Percentiles rank a stretch among this genome's conserved stretches.
phyloP scores from a whole-genome alignment of 2,888 invertebrate species.

The Biston stratarius region DNA sequence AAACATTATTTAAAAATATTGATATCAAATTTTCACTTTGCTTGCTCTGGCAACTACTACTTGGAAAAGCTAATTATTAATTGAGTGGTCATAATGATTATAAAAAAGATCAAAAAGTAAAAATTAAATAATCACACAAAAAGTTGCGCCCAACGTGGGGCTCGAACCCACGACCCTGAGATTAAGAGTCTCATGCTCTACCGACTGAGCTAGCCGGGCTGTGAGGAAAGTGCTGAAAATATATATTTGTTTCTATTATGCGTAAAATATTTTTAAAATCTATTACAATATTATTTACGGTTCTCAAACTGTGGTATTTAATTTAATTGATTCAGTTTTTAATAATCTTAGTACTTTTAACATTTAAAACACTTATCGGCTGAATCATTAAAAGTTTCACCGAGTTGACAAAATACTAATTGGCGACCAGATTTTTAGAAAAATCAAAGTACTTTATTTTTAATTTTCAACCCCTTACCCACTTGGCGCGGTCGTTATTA shows the following conservation, averaged over 20 bases:
- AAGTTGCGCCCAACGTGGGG: constrained; percentile 85
- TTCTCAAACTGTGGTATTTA: constrained; percentile 2
- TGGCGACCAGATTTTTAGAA: constrained; percentile 46
- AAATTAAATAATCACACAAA: constrained; percentile 34
- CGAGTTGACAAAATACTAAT: constrained; percentile 39
- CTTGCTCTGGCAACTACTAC: background rate
- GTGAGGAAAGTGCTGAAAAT: rapidly evolving
- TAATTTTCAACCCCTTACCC: constrained; percentile 21
- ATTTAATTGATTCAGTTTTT: background rate
- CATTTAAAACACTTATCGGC: background rate
- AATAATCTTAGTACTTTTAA: background rate
- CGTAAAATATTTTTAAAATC: background rate
- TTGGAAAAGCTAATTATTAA: background rate
- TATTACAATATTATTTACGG: background rate
- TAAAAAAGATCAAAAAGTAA: background rate
- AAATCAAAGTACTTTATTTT: constrained; percentile 28
- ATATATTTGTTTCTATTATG: background rate
- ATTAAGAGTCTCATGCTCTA: constrained; percentile 88
- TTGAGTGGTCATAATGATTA: no score
- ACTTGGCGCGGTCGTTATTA: constrained; percentile 40
- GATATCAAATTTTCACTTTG: no score
- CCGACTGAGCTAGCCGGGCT: constrained; percentile 87
- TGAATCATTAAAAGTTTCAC: constrained; percentile 21
- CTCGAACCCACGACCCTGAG: constrained; percentile 89
- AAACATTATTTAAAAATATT: no score